Base-by-base conservation (phyloP, 2,113 vertebrate genomes). In the Myocastor coypus region DNA sequence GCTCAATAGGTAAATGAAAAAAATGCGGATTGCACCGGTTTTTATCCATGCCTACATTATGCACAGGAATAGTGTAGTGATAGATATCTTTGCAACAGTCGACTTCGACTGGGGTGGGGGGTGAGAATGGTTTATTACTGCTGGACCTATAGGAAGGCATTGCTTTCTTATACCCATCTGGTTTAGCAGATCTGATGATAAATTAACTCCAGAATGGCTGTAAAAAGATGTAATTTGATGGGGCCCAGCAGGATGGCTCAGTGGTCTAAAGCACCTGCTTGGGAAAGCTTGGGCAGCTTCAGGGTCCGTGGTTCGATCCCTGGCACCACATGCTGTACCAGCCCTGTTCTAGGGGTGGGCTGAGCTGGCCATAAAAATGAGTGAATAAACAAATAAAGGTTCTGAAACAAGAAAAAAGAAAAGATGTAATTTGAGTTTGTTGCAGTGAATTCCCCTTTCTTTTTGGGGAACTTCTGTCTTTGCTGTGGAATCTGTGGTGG, bases 101-200 rank as follows among this genome's bases (percentile, higher is more conserved):
- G 64, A 52, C 37, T 52, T 91, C 34, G 11, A 0, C 37, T 42
- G 26, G 9, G 6, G 8, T 64, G 10, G 4, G 57, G 64, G 10
- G 52, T 86, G 71, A 69, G 17, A 94, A 46, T 37, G 16, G 22
- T 57, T 81, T 26, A 8, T 84, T 32, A 10, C 6, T 91, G 24
- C 64, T 87, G 75, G 87, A 32, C 95, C 52, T 94, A 37, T 24
- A 87, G 83, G 63, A 82, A 83, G 40, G 30, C 5, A 3, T 93
- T 91, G 55, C 63, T 94, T 2, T 59, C 37, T 92, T 63, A 16
- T 42, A 91, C 42, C 42, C 69, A 61, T 69, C 66, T 85, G 16
- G 13, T 13, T 64, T 66, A 90, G 50, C 81, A 68, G 3, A 10
- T 37, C 40, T 81, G 37, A 55, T 37, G 32, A 63, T 19, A 69